Evolutionary conservation across 2,113 vertebrate genomes (phyloP), one percentile per base, ranked within the genome.

Genomic region (Leptobrachium ailaonicum): DNA sequence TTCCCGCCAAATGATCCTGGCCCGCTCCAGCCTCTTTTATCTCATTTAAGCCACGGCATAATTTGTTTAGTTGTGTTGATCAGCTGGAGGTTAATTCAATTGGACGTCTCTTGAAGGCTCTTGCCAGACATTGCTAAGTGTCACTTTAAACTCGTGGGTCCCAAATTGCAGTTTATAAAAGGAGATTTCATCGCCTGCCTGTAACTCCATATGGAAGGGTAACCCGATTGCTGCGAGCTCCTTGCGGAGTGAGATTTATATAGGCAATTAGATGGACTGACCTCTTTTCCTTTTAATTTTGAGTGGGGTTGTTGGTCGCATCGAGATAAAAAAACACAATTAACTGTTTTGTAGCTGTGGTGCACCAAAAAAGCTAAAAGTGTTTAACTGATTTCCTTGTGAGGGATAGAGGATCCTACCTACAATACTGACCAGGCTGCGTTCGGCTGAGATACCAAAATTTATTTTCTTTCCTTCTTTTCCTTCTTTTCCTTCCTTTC

Each of bases 71-170:
- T 86, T 85, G 88, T 83, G 85, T 90, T 86, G 86, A 88, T 91
- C 88, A 85, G 87, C 71, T 85, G 87, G 86, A 90, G 89, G 91
- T 90, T 92, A 92, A 94, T 92, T 90, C 89, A 88, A 87, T 92
- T 89, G 90, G 89, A 88, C 87, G 85, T 79, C 74, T 84, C 87
- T 89, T 88, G 85, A 88, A 90, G 86, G 89, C 91, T 88, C 87
- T 89, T 90, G 89, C 87, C 85, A 0, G 3, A 84, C 88, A 90
- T 92, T 87, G 84, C 87, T 84, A 84, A 88, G 88, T 89, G 91
- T 89, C 90, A 68, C 53, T 87, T 86, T 83, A 87, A 85, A 88
- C 86, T 84, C 86, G 83, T 72, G 87, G 89, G 87, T 90, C 87
- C 88, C 90, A 85, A 80, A 85, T 87, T 84, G 85, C 60, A 74